A percentile compares a stretch with the other conserved stretches of the same genome.
Evolutionary conservation across 1,140 invertebrate species (phyloP).

Genomic region (Agrypnia vestita): DNA sequence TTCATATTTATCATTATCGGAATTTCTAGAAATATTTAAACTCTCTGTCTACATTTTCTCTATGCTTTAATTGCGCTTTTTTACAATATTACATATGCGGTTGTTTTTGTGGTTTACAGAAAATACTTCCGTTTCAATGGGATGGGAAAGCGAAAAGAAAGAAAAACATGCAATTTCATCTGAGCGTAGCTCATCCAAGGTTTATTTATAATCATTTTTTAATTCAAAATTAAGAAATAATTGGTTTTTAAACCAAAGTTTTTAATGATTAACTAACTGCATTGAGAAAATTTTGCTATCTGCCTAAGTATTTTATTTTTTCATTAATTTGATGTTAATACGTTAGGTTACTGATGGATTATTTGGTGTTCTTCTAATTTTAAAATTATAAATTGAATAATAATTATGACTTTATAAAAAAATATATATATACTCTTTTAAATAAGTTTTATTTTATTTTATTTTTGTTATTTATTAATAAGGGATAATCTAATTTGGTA

Average conservation of each 20-base stretch:
- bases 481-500: too few relatives aligned
- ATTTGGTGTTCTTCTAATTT: too few relatives aligned
- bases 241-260: too few relatives aligned
- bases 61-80: not conserved
- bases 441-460: not conserved
- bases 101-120: constrained; percentile 15
- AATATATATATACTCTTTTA: not conserved
- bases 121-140: constrained; percentile 24
- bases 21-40: not conserved
- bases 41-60: too few relatives aligned
- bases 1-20: not conserved
- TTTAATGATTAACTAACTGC: not conserved
- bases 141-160: constrained; percentile 7
- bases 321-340: not conserved
- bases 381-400: too few relatives aligned
- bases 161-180: not conserved
- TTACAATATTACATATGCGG: not conserved
- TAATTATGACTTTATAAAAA: too few relatives aligned
- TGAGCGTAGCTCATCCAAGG: not conserved
- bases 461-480: too few relatives aligned
- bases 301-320: not conserved
- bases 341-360: too few relatives aligned
- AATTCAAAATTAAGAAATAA: not conserved
- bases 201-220: not conserved
- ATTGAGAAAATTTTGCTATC: not conserved